Conservation (phyloP, 2,888 invertebrate genomes). For the Schizotus pectinicornis region DNA sequence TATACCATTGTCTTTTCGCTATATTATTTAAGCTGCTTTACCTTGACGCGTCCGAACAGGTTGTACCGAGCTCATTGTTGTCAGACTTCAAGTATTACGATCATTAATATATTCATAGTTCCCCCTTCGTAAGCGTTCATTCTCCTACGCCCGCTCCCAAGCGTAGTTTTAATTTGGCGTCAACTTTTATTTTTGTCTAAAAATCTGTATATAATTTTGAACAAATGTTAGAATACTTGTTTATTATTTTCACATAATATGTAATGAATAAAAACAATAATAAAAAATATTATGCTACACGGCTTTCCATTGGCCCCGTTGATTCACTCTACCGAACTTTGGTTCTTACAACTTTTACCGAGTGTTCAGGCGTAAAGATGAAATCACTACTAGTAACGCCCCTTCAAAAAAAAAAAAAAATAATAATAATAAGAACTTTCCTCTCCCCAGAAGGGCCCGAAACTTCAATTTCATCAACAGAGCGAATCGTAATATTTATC, state of each 20-base stretch:
- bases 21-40: slow-evolving; percentile 24
- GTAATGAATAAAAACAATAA: slow-evolving; percentile 52
- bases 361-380: too few relatives aligned
- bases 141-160: slow-evolving; percentile 43
- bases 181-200: slow-evolving; percentile 50
- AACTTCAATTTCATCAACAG: too few relatives aligned
- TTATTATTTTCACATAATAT: slow-evolving; percentile 55
- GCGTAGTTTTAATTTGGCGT: slow-evolving; percentile 53
- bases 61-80: slow-evolving; percentile 38
- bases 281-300: slow-evolving; percentile 44
- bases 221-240: slow-evolving; percentile 58
- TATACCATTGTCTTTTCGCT: slow-evolving; percentile 12
- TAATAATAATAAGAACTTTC: too few relatives aligned
- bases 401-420: too few relatives aligned
- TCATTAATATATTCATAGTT: slow-evolving; percentile 51
- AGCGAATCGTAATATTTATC: too few relatives aligned
- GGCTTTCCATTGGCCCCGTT: too few relatives aligned
- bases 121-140: slow-evolving; percentile 42
- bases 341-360: too few relatives aligned
- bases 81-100: slow-evolving; percentile 55
- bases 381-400: too few relatives aligned
- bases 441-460: too few relatives aligned
- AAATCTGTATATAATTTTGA: slow-evolving; percentile 53
- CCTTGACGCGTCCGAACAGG: slow-evolving; percentile 12
- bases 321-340: not conserved